Evolutionary conservation across 2,888 invertebrate species (phyloP).

Genomic region (Euproctis similis): DNA sequence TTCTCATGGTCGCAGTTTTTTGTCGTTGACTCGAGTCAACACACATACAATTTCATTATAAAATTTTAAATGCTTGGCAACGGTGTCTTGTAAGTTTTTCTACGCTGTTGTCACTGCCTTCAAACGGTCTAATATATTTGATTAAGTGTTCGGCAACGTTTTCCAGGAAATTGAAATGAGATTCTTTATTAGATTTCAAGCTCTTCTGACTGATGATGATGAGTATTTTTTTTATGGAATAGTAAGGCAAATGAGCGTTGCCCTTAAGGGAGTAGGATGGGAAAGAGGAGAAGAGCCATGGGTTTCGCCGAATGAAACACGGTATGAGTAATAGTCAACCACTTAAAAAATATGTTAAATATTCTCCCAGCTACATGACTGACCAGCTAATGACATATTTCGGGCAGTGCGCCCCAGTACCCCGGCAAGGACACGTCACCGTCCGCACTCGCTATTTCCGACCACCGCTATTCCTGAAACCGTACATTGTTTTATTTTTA

Average conservation of each 20-base stretch:
- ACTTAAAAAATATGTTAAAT: conserved; percentile 17
- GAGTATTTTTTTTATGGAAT: too few species aligned
- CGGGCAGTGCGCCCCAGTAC: conserved; percentile 38
- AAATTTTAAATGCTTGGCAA: conserved; percentile 37
- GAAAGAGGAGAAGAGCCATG: too few species aligned
- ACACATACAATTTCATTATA: conserved; percentile 31
- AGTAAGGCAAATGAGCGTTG: too few species aligned
- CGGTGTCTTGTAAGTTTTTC: conserved; percentile 21
- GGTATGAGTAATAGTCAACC: too few species aligned
- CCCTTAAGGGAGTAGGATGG: too few species aligned
- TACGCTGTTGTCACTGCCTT: conserved; percentile 12
- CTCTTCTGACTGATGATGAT: too few species aligned
- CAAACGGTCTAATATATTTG: conserved; percentile 13
- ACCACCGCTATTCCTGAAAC: conserved; percentile 65
- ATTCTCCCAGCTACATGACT: conserved; percentile 30
- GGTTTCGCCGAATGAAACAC: too few species aligned
- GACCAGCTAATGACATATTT: conserved; percentile 60
- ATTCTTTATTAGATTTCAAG: conserved; percentile 4
- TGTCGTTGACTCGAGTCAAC: conserved; percentile 11
- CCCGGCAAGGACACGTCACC: conserved; percentile 65
- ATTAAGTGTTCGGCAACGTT: conserved; percentile 7
- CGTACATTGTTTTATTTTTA: conserved; percentile 71
- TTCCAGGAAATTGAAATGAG: conserved; percentile 11
- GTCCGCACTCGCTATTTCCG: conserved; percentile 56
- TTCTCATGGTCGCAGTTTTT: conserved; percentile 39